Base-by-base conservation (phyloP, 2,888 invertebrate species). In the Melieria picta region DNA sequence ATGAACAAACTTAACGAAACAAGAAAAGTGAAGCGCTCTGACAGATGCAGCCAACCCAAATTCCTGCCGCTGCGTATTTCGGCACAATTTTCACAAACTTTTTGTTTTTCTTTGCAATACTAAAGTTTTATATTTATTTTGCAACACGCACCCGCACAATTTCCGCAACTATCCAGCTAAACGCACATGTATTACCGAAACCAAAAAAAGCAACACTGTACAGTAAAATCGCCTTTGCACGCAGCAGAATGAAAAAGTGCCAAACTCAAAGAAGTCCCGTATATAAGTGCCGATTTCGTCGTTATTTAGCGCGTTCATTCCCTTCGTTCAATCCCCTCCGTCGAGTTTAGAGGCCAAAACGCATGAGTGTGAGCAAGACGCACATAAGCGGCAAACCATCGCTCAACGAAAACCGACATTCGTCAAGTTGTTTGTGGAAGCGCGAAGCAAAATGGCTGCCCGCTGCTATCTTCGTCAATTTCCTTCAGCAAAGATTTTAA, bases 1-100 rank as follows among this genome's bases (percentile, higher is more conserved):
- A 66, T 58, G 58, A 67, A 67, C 72, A 72, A 77, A 77, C 74
- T 78, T 72, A 72, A 78, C 78, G 78, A 78, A 77, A 61, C 55
- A 42, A 48, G 43, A 43, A 52, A 67, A 61, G 50, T 61, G 58
- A 60, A 67, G 52, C 60, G 46, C 60, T 62, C 55, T 67, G 66
- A 71, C 65, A 68, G 50, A 55, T 13, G 58, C 65, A 57, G 68
- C 61, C 16, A 57, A 42, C 50, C 11, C 48, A 52, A 58, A 7
- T 50, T 50, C 43, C 67, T 43, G 52, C 50, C 60, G 60, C 50
- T 60, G 60, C 60, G 50, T 58, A 9, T 57, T 57, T 43, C 46
- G 48, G 9, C 64, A 48, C 56, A 68, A 52, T 50, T 48, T 61
- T 13, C 55, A 43, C 42, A 7, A 50, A 13, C n/a, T 13, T 47